Evolutionary conservation across 2,888 invertebrate genomes (phyloP).

Genomic region (Cremastinae sp.): DNA sequence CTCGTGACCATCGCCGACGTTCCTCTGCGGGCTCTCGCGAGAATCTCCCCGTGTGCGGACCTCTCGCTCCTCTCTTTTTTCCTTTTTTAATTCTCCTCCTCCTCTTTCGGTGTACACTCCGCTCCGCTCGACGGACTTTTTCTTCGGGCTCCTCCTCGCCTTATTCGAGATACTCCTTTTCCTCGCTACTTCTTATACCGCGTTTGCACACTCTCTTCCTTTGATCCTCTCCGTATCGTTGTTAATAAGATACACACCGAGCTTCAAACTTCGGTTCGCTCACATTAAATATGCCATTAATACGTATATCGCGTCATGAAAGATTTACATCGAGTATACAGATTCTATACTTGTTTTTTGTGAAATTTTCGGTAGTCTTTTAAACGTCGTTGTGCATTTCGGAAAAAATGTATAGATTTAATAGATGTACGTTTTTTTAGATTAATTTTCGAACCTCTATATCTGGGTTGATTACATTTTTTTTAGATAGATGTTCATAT

Average conservation of each 20-base stretch:
- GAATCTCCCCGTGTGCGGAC: slow-evolving; percentile 26
- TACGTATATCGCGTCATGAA: not conserved
- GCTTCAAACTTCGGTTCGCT: slow-evolving; percentile 26
- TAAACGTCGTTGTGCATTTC: too few species aligned
- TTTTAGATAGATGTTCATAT: too few species aligned
- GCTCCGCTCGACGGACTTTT: slow-evolving; percentile 15
- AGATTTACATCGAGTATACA: not conserved
- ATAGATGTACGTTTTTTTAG: too few species aligned
- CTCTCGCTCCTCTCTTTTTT: slow-evolving; percentile 53
- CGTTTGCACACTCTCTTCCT: not conserved
- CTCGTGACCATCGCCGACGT: slow-evolving; percentile 70
- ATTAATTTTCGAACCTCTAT: too few species aligned
- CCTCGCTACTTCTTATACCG: not conserved
- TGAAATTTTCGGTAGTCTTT: not conserved
- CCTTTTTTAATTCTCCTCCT: slow-evolving; percentile 27
- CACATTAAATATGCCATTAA: slow-evolving; percentile 19
- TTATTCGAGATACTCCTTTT: slow-evolving; percentile 4
- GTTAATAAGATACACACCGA: slow-evolving; percentile 6
- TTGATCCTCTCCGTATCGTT: not conserved
- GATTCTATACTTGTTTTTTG: not conserved
- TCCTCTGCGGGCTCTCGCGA: too few species aligned
- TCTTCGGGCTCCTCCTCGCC: slow-evolving; percentile 16
- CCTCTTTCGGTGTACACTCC: slow-evolving; percentile 25
- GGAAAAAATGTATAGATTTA: too few species aligned
- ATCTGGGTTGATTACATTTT: too few species aligned